Percentiles rank a stretch among this genome's conserved stretches.
Evolutionary conservation across 1,140 invertebrate species (phyloP).

Genomic region (Antheraea pernyi): DNA sequence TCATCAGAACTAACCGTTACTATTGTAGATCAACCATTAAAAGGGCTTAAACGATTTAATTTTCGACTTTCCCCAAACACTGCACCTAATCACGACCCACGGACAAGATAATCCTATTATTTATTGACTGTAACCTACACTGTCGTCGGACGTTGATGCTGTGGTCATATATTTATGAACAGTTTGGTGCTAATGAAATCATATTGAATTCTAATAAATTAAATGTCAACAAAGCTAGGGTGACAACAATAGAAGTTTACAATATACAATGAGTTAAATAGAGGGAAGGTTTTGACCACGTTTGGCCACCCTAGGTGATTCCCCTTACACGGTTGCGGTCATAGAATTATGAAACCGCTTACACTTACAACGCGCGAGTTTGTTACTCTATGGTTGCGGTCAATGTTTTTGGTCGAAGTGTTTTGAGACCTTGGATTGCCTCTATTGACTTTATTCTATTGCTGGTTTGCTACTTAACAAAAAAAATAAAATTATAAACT

Average conservation of each 20-base stretch:
- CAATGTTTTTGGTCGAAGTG: too few relatives aligned
- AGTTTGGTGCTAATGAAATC: conserved; percentile 70
- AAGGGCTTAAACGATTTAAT: conserved; percentile 70
- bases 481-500: too few relatives aligned
- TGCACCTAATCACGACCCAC: conserved; percentile 63
- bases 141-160: conserved; percentile 63
- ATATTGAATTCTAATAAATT: conserved; percentile 72
- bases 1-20: conserved; percentile 40
- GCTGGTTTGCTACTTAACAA: too few relatives aligned
- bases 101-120: conserved; percentile 74
- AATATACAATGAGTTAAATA: not conserved
- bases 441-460: not conserved
- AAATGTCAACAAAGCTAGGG: conserved; percentile 37
- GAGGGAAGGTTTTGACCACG: not conserved
- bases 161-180: conserved; percentile 67
- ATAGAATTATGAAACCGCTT: too few relatives aligned
- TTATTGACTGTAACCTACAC: conserved; percentile 70
- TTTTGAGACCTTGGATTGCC: not conserved
- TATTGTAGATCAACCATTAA: conserved; percentile 59
- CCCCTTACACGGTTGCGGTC: too few relatives aligned
- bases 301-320: not conserved
- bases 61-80: conserved; percentile 67
- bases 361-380: too few relatives aligned
- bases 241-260: conserved; percentile 2
- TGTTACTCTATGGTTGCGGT: too few relatives aligned